These are phyloP conservation scores for Anoplolepis gracilipes DNA, from an alignment of 1,140 invertebrate genomes.

Conservation along the genomic window DNA sequence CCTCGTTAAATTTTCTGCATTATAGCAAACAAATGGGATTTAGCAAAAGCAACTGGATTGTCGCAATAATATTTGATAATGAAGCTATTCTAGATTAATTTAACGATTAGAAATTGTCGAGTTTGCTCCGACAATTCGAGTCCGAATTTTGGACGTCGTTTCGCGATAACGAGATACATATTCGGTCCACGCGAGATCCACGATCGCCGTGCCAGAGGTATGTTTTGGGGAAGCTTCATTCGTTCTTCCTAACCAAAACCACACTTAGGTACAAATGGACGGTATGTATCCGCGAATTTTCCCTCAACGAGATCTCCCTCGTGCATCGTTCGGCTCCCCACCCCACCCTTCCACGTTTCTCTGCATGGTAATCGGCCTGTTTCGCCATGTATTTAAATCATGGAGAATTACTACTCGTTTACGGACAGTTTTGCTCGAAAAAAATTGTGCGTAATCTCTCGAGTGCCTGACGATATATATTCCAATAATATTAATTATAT, in stretches of 20 bases:
- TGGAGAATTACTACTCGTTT: conserved; percentile 20
- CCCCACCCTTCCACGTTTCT: conserved; percentile 15
- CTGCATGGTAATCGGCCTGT: conserved; percentile 41
- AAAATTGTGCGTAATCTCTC: conserved; percentile 1
- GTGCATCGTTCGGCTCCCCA: conserved; percentile 39
- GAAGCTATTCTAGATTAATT: not conserved
- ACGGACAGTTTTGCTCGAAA: not conserved
- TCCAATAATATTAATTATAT: not conserved
- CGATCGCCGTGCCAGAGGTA: conserved; percentile 82
- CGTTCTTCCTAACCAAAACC: conserved; percentile 83
- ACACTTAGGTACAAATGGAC: conserved; percentile 69
- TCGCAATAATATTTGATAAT: no score
- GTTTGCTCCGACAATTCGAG: conserved; percentile 9
- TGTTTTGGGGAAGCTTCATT: conserved; percentile 84
- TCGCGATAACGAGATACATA: conserved; percentile 18
- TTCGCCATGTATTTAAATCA: conserved; percentile 28
- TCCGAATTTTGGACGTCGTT: conserved; percentile 20
- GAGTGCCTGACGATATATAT: not conserved
- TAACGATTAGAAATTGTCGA: not conserved
- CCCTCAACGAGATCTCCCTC: conserved; percentile 34
- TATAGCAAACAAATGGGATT: not conserved
- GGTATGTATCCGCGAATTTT: conserved; percentile 50
- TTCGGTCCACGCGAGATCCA: conserved; percentile 71
- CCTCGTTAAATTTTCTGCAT: conserved; percentile 4
- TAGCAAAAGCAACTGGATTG: not conserved